Conservation (phyloP, 23 tunicate genomes). For the Clavelina lepadiformis region DNA sequence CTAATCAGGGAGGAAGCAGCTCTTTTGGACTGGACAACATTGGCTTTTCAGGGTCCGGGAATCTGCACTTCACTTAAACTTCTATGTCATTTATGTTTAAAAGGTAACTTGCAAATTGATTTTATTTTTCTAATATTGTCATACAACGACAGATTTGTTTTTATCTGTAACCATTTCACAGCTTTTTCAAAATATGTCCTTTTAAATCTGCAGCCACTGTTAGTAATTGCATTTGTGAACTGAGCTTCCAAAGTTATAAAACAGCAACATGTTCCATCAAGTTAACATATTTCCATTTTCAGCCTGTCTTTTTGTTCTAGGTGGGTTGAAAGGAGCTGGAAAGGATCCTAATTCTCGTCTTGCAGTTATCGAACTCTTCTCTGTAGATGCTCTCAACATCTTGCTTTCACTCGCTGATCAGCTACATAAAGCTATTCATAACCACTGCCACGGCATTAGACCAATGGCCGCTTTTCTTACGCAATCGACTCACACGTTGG, state of each 20-base stretch:
- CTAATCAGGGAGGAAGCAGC: constrained; percentile 25
- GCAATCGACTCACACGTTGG: constrained; percentile 17
- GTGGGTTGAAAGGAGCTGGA: neutral
- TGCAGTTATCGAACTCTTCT: constrained; percentile 27
- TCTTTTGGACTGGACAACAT: constrained; percentile 59
- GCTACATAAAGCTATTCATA: constrained; percentile 48
- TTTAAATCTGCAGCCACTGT: too few relatives aligned
- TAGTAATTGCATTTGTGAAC: too few relatives aligned
- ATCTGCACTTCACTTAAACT: constrained; percentile 54
- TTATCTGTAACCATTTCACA: too few relatives aligned
- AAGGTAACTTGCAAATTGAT: too few relatives aligned
- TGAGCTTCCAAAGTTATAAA: too few relatives aligned
- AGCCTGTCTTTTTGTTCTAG: too few relatives aligned
- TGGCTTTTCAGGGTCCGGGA: constrained; percentile 60
- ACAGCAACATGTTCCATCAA: too few relatives aligned
- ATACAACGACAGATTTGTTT: too few relatives aligned
- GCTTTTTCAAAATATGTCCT: too few relatives aligned
- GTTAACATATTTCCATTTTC: too few relatives aligned
- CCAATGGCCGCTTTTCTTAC: constrained; percentile 43
- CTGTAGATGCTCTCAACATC: constrained; percentile 47
- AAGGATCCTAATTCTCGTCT: constrained; percentile 24
- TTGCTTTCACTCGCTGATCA: constrained; percentile 33
- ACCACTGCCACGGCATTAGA: constrained; percentile 55
- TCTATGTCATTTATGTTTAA: constrained; percentile 39
- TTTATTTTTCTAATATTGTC: too few relatives aligned